Evolutionary conservation across 2,888 invertebrate species (phyloP).

Genomic region (Cephalotes varians): DNA sequence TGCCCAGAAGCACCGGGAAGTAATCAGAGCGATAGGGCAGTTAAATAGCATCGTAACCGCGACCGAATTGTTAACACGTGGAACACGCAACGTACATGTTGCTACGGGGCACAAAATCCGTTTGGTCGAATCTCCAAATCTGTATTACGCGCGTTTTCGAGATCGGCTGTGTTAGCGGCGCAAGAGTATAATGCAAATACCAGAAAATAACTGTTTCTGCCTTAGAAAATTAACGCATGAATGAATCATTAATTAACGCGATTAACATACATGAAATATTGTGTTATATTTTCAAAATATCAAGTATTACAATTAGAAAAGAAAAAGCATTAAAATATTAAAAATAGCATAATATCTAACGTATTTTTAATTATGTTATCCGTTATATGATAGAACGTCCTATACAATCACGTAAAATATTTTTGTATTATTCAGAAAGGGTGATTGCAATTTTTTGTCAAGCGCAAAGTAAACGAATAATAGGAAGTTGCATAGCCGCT

Average conservation of each 20-base stretch:
- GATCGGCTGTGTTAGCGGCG: conserved; percentile 60
- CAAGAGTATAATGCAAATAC: background rate
- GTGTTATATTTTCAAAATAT: background rate
- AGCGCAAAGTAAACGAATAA: conserved; percentile 18
- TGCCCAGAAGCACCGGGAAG: conserved; percentile 76
- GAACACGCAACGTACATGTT: conserved; percentile 76
- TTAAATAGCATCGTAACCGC: conserved; percentile 84
- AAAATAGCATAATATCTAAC: background rate
- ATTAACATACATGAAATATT: background rate
- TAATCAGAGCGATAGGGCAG: conserved; percentile 83
- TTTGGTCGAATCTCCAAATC: conserved; percentile 73
- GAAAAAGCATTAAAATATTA: background rate
- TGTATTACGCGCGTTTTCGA: conserved; percentile 73
- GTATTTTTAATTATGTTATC: background rate
- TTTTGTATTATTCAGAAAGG: background rate
- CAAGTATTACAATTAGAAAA: background rate
- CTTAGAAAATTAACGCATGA: background rate
- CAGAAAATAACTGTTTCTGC: background rate
- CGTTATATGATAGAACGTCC: background rate
- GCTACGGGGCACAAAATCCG: conserved; percentile 76
- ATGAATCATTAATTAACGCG: background rate
- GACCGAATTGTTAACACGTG: conserved; percentile 84
- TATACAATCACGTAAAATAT: background rate
- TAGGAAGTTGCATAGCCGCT: conserved; percentile 20
- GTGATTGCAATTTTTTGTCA: conserved; percentile 3